Evolutionary conservation across 2,797 vertebrate species (phyloP).

Genomic region (Ctenochaetus hawaiiensis): DNA sequence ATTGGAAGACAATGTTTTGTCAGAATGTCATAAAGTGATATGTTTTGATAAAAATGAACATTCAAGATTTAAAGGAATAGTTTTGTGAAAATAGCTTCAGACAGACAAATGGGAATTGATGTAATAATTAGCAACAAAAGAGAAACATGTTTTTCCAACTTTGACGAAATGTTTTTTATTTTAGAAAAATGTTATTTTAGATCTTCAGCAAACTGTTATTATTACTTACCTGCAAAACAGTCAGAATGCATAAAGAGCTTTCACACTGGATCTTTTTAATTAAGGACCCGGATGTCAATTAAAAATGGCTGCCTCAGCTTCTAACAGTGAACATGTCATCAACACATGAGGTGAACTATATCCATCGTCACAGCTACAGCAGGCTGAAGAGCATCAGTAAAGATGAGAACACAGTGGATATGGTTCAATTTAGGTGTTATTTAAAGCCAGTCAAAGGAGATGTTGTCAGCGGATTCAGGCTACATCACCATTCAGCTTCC

Average conservation of each 20-base stretch:
- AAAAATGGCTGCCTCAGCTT: neutral
- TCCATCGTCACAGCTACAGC: neutral
- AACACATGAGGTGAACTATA: neutral
- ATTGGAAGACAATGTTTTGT: conserved; percentile 8
- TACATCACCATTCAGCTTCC: conserved; percentile 31
- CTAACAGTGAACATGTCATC: neutral
- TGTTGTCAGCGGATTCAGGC: conserved; percentile 18
- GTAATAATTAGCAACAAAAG: neutral
- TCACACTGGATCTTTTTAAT: neutral
- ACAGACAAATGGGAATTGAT: too few species aligned
- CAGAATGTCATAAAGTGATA: neutral
- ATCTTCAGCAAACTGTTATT: neutral
- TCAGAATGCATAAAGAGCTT: neutral
- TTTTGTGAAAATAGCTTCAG: neutral
- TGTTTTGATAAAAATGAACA: neutral
- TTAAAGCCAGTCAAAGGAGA: conserved; percentile 26
- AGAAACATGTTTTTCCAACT: neutral
- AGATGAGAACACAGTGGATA: neutral
- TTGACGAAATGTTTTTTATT: neutral
- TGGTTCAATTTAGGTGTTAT: conserved; percentile 10
- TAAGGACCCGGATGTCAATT: conserved; percentile 3
- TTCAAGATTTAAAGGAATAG: neutral
- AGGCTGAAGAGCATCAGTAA: neutral
- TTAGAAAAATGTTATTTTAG: neutral
- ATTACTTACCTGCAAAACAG: neutral